Percentiles rank a stretch among this genome's conserved stretches.
Evolutionary conservation across 53 echinoderm and acorn worm genomes (phyloP).

Genomic region (Paracentrotus lividus): DNA sequence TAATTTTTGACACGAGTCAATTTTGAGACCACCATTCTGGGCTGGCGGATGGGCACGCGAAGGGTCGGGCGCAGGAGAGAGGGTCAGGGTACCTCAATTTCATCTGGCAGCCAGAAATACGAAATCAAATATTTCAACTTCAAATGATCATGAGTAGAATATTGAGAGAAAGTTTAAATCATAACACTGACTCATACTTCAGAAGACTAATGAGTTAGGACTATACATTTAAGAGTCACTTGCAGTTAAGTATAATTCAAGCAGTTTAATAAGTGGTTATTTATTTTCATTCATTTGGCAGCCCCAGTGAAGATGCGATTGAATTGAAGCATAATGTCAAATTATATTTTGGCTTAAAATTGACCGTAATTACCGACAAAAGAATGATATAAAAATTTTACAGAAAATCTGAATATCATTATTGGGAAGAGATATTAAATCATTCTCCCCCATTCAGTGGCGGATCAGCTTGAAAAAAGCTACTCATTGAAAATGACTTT

Average conservation of each 20-base stretch:
- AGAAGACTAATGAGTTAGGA: too few relatives aligned
- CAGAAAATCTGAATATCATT: neutral
- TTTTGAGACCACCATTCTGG: slow-evolving; percentile 36
- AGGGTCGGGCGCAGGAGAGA: neutral
- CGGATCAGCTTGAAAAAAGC: too few relatives aligned
- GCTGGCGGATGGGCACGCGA: slow-evolving; percentile 18
- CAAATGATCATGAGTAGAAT: neutral
- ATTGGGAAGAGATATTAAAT: too few relatives aligned
- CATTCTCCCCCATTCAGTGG: too few relatives aligned
- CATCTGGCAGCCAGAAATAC: neutral
- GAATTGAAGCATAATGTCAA: neutral
- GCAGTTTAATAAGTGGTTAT: too few relatives aligned
- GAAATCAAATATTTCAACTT: neutral
- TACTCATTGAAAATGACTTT: too few relatives aligned
- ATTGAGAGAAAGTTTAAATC: too few relatives aligned
- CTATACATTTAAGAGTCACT: too few relatives aligned
- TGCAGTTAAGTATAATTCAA: too few relatives aligned
- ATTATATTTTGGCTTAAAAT: too few relatives aligned
- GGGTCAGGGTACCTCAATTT: neutral
- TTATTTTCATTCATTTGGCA: too few relatives aligned
- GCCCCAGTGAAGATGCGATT: neutral
- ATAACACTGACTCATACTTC: too few relatives aligned
- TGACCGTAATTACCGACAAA: neutral
- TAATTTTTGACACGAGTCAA: slow-evolving; percentile 32
- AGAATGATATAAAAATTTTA: neutral